These are phyloP conservation scores for Stegastes partitus DNA, from an alignment of 2,113 vertebrate species.

Conservation along the genomic window DNA sequence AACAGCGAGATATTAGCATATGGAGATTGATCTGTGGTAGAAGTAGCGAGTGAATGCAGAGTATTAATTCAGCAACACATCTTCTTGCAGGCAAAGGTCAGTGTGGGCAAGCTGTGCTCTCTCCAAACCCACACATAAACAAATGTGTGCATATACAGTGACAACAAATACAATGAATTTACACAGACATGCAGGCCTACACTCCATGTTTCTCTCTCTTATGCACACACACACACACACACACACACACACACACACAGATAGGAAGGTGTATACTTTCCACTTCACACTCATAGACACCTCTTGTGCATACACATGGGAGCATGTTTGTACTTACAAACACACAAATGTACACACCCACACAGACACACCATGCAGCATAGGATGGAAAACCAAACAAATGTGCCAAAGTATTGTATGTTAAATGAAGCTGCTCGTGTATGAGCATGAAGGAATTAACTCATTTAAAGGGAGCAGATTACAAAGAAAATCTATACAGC, in stretches of 20 bases:
- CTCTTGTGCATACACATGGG: constrained; percentile 24
- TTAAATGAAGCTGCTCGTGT: background rate
- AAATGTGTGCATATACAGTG: constrained; percentile 49
- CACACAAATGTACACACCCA: background rate
- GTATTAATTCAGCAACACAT: constrained; percentile 63
- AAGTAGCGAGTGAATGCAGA: constrained; percentile 27
- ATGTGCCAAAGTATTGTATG: constrained; percentile 27
- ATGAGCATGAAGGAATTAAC: constrained; percentile 19
- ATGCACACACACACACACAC: constrained; percentile 1
- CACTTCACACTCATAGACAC: constrained; percentile 7
- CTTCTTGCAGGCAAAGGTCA: constrained; percentile 72
- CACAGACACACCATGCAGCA: background rate
- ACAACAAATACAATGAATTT: constrained; percentile 43
- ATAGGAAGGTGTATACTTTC: constrained; percentile 30
- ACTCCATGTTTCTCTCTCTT: background rate
- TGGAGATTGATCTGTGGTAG: constrained; percentile 27
- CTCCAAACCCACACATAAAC: constrained; percentile 72
- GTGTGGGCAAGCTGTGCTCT: constrained; percentile 64
- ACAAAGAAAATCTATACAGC: constrained; percentile 22
- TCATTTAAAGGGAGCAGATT: background rate
- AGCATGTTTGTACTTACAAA: constrained; percentile 4
- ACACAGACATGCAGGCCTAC: constrained; percentile 18
- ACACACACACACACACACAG: constrained; percentile 4
- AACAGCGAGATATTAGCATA: constrained; percentile 29
- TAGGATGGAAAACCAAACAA: background rate